A percentile compares a stretch with the other conserved stretches of the same genome.
Conservation (phyloP, 2,888 invertebrate genomes). For the Bugula neritina region DNA sequence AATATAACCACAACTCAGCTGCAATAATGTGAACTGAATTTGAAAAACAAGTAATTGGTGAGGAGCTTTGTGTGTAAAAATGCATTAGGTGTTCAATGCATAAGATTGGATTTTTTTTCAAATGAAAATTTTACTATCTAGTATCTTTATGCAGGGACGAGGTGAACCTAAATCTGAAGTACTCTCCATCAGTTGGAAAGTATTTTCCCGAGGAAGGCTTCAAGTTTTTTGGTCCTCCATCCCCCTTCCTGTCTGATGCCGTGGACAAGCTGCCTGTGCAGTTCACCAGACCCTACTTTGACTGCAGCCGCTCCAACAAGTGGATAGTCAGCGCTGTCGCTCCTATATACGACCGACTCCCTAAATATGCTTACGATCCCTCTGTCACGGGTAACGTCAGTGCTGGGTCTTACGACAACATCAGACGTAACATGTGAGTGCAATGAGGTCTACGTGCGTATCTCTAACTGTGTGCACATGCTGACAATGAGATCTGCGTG, state of each 20-base stretch:
- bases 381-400: slow-evolving; percentile 2
- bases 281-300: slow-evolving; percentile 91
- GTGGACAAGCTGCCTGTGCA: slow-evolving; percentile 72
- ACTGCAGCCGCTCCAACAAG: slow-evolving; percentile 88
- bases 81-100: too few relatives aligned
- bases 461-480: too few relatives aligned
- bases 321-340: slow-evolving; percentile 91
- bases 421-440: slow-evolving; percentile 4
- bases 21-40: too few relatives aligned
- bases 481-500: too few relatives aligned
- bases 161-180: not conserved
- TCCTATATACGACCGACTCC: slow-evolving; percentile 91
- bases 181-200: not conserved
- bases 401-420: not conserved
- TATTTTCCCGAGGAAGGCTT: not conserved
- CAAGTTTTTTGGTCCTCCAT: slow-evolving; percentile 50
- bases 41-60: too few relatives aligned
- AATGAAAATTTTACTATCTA: too few relatives aligned
- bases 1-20: too few relatives aligned
- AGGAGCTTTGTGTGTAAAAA: too few relatives aligned
- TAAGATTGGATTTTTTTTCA: too few relatives aligned
- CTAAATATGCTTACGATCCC: slow-evolving; percentile 53
- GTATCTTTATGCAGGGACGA: not conserved
- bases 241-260: slow-evolving; percentile 45
- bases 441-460: not conserved